Percentiles rank a stretch among this genome's conserved stretches.
Conservation (phyloP, 2,888 invertebrate genomes). For the Melitaea athalia region DNA sequence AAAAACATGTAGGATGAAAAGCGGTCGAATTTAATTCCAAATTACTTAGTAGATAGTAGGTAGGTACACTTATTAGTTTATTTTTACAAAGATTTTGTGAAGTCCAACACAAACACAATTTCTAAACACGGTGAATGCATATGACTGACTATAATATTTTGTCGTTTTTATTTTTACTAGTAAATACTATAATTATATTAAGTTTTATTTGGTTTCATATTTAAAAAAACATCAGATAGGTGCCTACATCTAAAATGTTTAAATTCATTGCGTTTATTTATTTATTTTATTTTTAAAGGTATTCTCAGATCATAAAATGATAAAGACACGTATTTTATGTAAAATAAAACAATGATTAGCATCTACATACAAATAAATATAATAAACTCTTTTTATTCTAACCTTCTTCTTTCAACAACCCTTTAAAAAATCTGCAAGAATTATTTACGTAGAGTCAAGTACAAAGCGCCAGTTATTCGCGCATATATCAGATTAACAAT, state of each 20-base stretch:
- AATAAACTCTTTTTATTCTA: not conserved
- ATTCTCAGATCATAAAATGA: not conserved
- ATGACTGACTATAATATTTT: no score
- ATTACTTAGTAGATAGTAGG: no score
- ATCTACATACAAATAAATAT: not conserved
- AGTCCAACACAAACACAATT: no score
- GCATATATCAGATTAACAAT: constrained; percentile 25
- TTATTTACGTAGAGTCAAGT: constrained; percentile 46
- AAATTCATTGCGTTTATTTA: not conserved
- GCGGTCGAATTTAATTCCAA: no score
- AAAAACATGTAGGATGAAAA: no score
- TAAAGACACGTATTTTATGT: not conserved
- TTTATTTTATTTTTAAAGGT: not conserved
- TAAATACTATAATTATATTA: no score
- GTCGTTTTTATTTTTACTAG: no score
- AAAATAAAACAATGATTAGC: constrained; percentile 8
- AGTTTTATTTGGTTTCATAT: no score
- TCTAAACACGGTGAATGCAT: no score
- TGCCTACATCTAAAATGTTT: not conserved
- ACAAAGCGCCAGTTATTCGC: constrained; percentile 10
- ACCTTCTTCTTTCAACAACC: constrained; percentile 32
- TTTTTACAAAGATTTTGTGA: no score
- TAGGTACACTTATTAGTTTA: no score
- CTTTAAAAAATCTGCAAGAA: constrained; percentile 51
- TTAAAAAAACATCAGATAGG: not conserved